Evolutionary conservation across 2,888 invertebrate species (phyloP), one percentile per base, ranked within the genome.

Genomic region (Xylocampa areola): DNA sequence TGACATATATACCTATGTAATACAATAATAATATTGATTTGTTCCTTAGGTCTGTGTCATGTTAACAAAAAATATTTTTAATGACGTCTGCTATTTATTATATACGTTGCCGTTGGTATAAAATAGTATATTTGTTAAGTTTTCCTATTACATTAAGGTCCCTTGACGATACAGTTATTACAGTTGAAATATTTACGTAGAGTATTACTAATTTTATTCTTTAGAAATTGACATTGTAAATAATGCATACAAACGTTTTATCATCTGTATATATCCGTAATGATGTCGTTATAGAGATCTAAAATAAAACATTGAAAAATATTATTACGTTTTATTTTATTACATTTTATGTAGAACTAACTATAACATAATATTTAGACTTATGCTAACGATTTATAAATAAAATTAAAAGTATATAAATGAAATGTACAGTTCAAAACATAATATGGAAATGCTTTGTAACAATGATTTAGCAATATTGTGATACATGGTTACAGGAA

Each of bases 241-340:
- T 73, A 76, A 30, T 40, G 33, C 48, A 69, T 63, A 25, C 39
- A 63, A 65, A 53, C 29, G 62, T 68, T 55, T 71, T 73, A 68
- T 61, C 68, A 73, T 62, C 51, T 75, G 74, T 75, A 75, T 52
- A 76, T 76, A 76, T 19, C 41, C 55, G 50, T 54, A 64, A 48
- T 57, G 61, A 66, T 60, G 47, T 69, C 55, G 47, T 57, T 59
- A 57, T 63, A 70, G 40, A 54, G 44, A 66, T 55, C 53, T 51
- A 48, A 72, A 67, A 53, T 57, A 41, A 76, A 48, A 74, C 59
- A 52, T 64, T 21, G 45, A 51, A 19, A 61, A 35, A 44, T 39
- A 44, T 17, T 29, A 44, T 33, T 27, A 30, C 29, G 7, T 53
- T 8, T 63, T 57, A 67, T 58, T 59, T 49, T 55, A 55, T 49